Base-by-base conservation (phyloP, 53 echinoderm and acorn worm genomes). In the Patiria pectinifera region DNA sequence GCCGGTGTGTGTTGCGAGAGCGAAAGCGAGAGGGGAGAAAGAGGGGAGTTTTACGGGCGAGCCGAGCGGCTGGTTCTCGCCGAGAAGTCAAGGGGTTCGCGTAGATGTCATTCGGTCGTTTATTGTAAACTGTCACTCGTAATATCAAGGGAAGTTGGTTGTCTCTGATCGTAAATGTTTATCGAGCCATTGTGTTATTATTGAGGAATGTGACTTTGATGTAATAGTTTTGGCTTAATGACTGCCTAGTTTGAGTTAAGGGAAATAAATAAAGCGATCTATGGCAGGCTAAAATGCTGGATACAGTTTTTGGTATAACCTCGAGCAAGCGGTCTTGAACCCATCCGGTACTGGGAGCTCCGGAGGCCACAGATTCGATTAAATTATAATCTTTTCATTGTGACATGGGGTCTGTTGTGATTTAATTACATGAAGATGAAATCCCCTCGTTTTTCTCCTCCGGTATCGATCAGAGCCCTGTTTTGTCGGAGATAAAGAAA, bases 321-420 rank as follows among this genome's bases (percentile, higher is more conserved):
- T 85, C 45, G 48, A 44, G 22, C 44, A 45, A 49, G 4, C 15
- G 66, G 63, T 62, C 24, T 25, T 76, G 24, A 35, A 35, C 76
- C 76, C 76, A 23, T 76, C 25, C 15, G 18, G 16, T 43, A 45
- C 3, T n/a, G 46, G n/a, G 85, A 25, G 19, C 48, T 48, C 6
- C 35, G 70, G 21, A 85, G 66, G 72, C 72, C 71, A 22, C 48
- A 18, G 13, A 82, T 48, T 86, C 69, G 62, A 85, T 46, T 44
- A 85, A 85, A 85, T 45, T 48, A 71, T 48, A 22, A 86, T 53
- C 53, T 74, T 86, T 59, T 23, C 59, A 58, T 82, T 82, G 82
- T 82, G 82, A 59, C 82, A 80, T 53, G 53, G 23, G 35, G 2
- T 58, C 23, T 53, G 82, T 82, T 82, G 24, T 59, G 58, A 58